Evolutionary conservation across 2,888 invertebrate species (phyloP).

Genomic region (Sacculina carcini): DNA sequence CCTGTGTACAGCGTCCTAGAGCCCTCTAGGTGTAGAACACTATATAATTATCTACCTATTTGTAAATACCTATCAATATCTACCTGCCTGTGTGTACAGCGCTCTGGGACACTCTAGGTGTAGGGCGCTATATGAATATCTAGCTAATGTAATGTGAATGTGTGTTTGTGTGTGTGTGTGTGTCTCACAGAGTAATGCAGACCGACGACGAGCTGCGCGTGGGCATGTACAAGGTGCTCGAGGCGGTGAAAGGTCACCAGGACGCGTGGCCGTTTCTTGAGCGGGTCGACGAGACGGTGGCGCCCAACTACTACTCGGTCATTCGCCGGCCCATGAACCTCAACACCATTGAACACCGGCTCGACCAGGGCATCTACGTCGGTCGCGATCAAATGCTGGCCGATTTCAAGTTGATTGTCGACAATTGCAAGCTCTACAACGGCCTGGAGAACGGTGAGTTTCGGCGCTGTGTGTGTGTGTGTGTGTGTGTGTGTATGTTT

Average conservation of each 20-base stretch:
- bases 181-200: conserved; percentile 12
- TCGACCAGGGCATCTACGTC: conserved; percentile 52
- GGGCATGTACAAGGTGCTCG: conserved; percentile 73
- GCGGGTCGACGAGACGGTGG: conserved; percentile 74
- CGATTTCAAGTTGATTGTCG: conserved; percentile 72
- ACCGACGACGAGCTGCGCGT: conserved; percentile 27
- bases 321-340: conserved; percentile 58
- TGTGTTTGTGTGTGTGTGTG: too few species aligned
- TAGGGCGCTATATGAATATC: too few species aligned
- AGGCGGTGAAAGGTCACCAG: conserved; percentile 57
- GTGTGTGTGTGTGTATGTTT: background rate
- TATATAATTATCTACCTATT: too few species aligned
- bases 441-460: conserved; percentile 64
- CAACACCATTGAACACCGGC: conserved; percentile 56
- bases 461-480: background rate
- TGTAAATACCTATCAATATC: too few species aligned
- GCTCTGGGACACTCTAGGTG: too few species aligned
- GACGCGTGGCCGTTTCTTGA: conserved; percentile 88
- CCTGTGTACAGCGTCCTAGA: too few species aligned
- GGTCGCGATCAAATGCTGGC: conserved; percentile 52
- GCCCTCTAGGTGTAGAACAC: too few species aligned
- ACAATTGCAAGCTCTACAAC: conserved; percentile 74
- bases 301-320: conserved; percentile 44
- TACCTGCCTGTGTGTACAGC: too few species aligned
- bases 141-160: too few species aligned